Conservation (phyloP, 2,797 vertebrate species). For the Micrastur ruficollis region DNA sequence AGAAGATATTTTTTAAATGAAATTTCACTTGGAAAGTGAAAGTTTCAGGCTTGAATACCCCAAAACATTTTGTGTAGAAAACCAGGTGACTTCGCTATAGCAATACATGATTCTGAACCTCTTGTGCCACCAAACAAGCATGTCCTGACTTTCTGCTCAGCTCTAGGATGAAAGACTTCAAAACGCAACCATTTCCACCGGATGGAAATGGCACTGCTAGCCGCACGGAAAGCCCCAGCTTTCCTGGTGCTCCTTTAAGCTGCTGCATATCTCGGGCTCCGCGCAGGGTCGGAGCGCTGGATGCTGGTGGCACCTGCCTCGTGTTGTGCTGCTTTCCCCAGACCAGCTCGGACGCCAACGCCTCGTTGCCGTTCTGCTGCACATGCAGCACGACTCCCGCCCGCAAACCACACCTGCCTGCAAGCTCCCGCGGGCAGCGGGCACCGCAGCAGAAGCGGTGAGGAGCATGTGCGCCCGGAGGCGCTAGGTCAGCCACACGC, state of each 20-base stretch:
- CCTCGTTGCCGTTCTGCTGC: too few species aligned
- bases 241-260: neutral
- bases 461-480: rapidly evolving
- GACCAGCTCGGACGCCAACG: rapidly evolving
- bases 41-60: neutral
- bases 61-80: neutral
- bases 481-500: too few species aligned
- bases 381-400: rapidly evolving
- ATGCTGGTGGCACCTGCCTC: neutral
- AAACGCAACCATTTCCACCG: neutral
- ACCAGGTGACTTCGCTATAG: neutral
- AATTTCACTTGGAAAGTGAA: too few species aligned
- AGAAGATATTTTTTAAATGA: neutral
- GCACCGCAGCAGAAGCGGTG: rapidly evolving
- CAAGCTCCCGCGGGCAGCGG: rapidly evolving
- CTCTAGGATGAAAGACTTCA: neutral
- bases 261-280: rapidly evolving
- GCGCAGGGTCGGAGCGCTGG: rapidly evolving
- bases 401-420: neutral
- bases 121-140: neutral
- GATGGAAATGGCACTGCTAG: too few species aligned
- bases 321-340: neutral
- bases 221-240: neutral
- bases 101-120: neutral
- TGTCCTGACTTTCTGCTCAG: neutral